Percentiles rank a stretch among this genome's conserved stretches.
Conservation (phyloP, 2,888 invertebrate genomes). For the Drosophila greeni region DNA sequence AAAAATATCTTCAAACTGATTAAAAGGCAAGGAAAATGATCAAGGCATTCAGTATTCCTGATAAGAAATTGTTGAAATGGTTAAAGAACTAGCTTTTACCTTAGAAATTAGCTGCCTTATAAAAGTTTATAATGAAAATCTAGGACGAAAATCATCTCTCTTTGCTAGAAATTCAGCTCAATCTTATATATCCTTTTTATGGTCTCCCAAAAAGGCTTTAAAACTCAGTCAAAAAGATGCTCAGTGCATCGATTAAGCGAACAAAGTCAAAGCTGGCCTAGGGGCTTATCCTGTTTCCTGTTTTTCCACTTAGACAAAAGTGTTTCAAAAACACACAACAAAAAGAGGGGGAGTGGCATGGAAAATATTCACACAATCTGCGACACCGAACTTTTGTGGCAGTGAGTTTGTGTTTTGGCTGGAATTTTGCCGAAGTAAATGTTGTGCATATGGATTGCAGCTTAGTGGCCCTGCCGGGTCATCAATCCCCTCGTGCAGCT, state of each 20-base stretch:
- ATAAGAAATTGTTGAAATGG: neutral
- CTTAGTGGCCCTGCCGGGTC: neutral
- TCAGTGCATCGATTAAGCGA: neutral
- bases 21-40: too few species aligned
- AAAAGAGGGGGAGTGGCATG: neutral
- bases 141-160: too few species aligned
- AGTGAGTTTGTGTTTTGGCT: constrained; percentile 6
- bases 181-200: neutral
- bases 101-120: too few species aligned
- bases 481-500: neutral
- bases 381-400: constrained; percentile 16
- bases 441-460: constrained; percentile 20
- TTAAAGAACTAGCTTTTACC: too few species aligned
- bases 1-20: neutral
- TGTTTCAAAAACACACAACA: constrained; percentile 7
- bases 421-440: constrained; percentile 9
- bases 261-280: neutral
- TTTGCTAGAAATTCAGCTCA: neutral
- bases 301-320: neutral
- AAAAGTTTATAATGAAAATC: too few species aligned
- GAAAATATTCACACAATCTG: constrained; percentile 24
- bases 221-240: neutral
- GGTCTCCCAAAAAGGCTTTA: neutral
- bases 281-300: neutral
- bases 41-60: neutral